Evolutionary conservation across 2,797 vertebrate species (phyloP).

Genomic region (Sandelia bainsii): DNA sequence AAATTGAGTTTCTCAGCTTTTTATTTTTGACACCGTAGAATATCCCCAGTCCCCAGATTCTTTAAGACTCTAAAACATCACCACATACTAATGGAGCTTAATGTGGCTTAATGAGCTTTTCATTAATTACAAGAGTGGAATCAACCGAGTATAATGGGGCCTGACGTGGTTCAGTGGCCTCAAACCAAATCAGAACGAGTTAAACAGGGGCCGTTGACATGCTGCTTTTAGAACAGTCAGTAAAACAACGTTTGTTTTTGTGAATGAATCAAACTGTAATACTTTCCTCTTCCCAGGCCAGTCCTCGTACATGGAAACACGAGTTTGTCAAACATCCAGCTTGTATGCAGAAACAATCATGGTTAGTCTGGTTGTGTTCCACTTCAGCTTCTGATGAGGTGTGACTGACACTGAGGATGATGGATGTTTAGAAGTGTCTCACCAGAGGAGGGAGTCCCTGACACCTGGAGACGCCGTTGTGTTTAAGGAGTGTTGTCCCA

Average conservation of each 20-base stretch:
- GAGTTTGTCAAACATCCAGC: slow-evolving; percentile 1
- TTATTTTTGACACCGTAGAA: too few species aligned
- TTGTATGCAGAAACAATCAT: slow-evolving; percentile 44
- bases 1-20: too few species aligned
- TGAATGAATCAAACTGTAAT: too few species aligned
- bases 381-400: slow-evolving; percentile 43
- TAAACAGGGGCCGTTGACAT: neutral
- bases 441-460: slow-evolving; percentile 78
- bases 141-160: neutral
- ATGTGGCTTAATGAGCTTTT: slow-evolving; percentile 7
- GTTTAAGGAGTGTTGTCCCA: too few species aligned
- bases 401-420: slow-evolving; percentile 9
- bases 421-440: slow-evolving; percentile 47
- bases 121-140: slow-evolving; percentile 6
- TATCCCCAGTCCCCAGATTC: too few species aligned
- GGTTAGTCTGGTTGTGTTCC: neutral
- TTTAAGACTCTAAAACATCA: neutral
- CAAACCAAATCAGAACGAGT: neutral
- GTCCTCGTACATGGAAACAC: neutral
- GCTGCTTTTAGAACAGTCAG: neutral
- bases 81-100: slow-evolving; percentile 4
- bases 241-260: too few species aligned
- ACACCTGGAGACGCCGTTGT: slow-evolving; percentile 3
- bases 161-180: neutral
- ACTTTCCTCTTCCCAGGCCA: too few species aligned